Base-by-base conservation (phyloP, 2,888 invertebrate species). In the Eurytoma adleriae region DNA sequence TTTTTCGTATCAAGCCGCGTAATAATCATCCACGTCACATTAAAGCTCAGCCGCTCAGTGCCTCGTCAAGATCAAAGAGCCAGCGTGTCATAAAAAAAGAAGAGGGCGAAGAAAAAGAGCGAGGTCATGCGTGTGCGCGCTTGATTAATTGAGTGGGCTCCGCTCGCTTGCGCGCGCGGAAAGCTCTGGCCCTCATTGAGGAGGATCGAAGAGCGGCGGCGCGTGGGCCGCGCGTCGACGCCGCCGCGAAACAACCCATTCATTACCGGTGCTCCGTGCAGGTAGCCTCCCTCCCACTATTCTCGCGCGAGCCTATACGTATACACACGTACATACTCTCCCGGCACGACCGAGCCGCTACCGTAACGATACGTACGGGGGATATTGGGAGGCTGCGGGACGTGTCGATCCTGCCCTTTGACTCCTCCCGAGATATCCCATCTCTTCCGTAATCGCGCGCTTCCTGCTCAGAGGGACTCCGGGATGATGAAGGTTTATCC, bases 101-200 rank as follows among this genome's bases (percentile, higher is more conserved):
- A 40, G 40, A 10, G 40, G 10, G 40, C 40, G 40, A 40, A 40
- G 40, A 40, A 40, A 40, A 40, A 40, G 40, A 40, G 40, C 40
- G 40, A 40, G 40, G 40, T 40, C 40, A 40, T 40, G 40, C 40
- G 40, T 40, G 40, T 10, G n/a, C 54, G 40, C 18, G 20, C 48
- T 70, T 69, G 61, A 69, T 78, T 78, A 72, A 78, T 78, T 78
- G 71, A 77, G 76, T 40, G 40, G 40, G 40, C 68, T 68, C 61
- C 30, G 59, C 12, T 3, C 24, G 7, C 56, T 2, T 24, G 24
- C 24, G 24, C 24, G 24, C 24, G 72, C 10, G 72, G 66, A 66
- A 74, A 74, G 74, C 75, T 67, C 75, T 13, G 40, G 54, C 14
- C n/a, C 54, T n/a, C 54, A 18, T 20, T 54, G 54, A 54, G 54